phyloP scores from a whole-genome alignment of 53 echinoderm and acorn worm genomes.

The Luidia sarsii region DNA sequence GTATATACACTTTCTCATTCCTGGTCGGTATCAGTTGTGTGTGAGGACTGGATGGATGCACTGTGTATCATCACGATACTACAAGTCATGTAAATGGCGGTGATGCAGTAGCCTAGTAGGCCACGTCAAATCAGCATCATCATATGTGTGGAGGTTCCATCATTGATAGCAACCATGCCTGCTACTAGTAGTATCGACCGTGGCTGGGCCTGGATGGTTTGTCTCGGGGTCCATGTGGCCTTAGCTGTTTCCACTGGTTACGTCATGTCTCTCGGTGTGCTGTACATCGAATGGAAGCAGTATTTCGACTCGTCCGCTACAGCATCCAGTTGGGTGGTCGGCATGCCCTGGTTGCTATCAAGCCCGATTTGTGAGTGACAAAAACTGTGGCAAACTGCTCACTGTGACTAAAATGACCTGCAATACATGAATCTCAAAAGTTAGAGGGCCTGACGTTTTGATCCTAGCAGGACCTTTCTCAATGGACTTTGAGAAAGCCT shows the following conservation, averaged over 20 bases:
- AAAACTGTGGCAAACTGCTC: too few relatives aligned
- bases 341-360: constrained; percentile 23
- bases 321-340: constrained; percentile 6
- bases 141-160: too few relatives aligned
- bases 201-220: constrained; percentile 38
- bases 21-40: neutral
- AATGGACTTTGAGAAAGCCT: too few relatives aligned
- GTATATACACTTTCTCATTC: neutral
- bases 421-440: too few relatives aligned
- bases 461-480: too few relatives aligned
- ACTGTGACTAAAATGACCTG: too few relatives aligned
- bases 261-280: neutral
- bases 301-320: constrained; percentile 22
- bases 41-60: neutral
- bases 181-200: too few relatives aligned
- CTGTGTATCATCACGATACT: neutral
- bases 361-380: constrained; percentile 14
- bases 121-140: neutral
- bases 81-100: neutral
- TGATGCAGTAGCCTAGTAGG: neutral
- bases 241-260: neutral
- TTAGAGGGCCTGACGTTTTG: too few relatives aligned
- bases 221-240: neutral
- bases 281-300: constrained; percentile 30
- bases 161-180: too few relatives aligned